A percentile compares a stretch with the other conserved stretches of the same genome.
phyloP scores from a whole-genome alignment of 2,888 invertebrate species.

The Apoda limacodes region DNA sequence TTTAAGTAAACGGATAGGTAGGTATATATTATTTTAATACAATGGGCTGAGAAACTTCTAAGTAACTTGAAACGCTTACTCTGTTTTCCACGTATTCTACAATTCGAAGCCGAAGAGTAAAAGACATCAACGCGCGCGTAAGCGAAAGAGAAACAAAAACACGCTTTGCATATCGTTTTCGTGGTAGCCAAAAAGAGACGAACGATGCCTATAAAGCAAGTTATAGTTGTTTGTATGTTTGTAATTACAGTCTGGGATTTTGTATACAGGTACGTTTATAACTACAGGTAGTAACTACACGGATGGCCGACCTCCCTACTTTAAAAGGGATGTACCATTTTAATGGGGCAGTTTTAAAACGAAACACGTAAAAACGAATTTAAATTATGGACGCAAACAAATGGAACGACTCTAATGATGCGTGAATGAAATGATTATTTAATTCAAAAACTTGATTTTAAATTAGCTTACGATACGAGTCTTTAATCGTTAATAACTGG shows the following conservation, averaged over 20 bases:
- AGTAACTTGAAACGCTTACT: no score
- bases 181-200: constrained; percentile 44
- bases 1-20: no score
- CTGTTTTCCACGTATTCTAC: no score
- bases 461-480: no score
- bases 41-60: no score
- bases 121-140: constrained; percentile 60
- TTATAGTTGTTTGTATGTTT: constrained; percentile 44
- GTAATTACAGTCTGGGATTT: constrained; percentile 58
- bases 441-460: no score
- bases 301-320: constrained; percentile 60
- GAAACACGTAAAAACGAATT: constrained; percentile 35
- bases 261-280: constrained; percentile 40
- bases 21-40: no score
- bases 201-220: constrained; percentile 31
- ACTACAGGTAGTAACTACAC: constrained; percentile 51
- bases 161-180: constrained; percentile 26
- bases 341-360: constrained; percentile 40
- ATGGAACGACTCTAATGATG: constrained; percentile 54
- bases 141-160: constrained; percentile 34
- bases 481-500: no score
- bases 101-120: no score
- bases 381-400: no score
- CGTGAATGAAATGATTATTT: constrained; percentile 44
- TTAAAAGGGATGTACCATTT: constrained; percentile 45